These are phyloP conservation scores for Pollenia angustigena DNA, from an alignment of 2,888 invertebrate genomes.

Conservation along the genomic window DNA sequence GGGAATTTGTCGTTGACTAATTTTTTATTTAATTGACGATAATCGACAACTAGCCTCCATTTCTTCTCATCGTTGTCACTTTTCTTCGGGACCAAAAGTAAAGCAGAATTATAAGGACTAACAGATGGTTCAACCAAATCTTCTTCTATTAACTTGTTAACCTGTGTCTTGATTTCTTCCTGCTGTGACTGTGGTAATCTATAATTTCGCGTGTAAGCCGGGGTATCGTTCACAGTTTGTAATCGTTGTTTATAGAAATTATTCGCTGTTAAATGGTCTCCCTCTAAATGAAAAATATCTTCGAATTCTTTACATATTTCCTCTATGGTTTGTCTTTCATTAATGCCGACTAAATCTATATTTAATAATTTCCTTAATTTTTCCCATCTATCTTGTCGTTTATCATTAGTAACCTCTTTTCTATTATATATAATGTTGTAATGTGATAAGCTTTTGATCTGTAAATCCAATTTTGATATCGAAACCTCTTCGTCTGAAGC, in stretches of 20 bases:
- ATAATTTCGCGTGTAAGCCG: neutral
- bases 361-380: too few species aligned
- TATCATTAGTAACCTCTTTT: conserved; percentile 19
- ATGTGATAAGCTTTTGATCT: too few species aligned
- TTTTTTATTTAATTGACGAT: too few species aligned
- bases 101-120: too few species aligned
- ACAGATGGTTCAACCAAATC: too few species aligned
- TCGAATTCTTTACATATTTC: neutral
- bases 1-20: neutral
- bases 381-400: conserved; percentile 17
- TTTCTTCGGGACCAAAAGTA: neutral
- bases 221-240: neutral
- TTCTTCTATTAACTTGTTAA: too few species aligned
- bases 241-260: neutral
- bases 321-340: neutral
- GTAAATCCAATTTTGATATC: too few species aligned
- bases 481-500: too few species aligned
- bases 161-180: too few species aligned
- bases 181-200: neutral
- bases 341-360: too few species aligned
- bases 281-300: conserved; percentile 1
- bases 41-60: conserved; percentile 5
- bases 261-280: neutral
- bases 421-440: conserved; percentile 16
- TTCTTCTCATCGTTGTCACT: neutral